These are phyloP conservation scores for Paradoxurus hermaphroditus DNA, from an alignment of 2,113 vertebrate species.

Conservation along the genomic window DNA sequence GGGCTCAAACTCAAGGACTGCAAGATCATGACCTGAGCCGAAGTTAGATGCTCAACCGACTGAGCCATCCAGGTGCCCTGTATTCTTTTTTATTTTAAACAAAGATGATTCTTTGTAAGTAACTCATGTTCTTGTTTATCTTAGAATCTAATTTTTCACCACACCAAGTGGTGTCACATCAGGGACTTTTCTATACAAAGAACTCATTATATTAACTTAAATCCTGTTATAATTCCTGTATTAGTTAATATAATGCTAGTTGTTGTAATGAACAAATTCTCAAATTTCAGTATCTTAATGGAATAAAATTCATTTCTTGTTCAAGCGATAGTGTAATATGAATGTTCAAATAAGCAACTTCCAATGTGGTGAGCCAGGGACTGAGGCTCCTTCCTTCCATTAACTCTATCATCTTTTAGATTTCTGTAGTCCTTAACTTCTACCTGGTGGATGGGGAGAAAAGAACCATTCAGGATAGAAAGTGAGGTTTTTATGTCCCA, in stretches of 20 bases:
- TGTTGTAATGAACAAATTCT: background rate
- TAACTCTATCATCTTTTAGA: background rate
- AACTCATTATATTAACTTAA: background rate
- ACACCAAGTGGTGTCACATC: background rate
- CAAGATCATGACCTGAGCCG: too few species aligned
- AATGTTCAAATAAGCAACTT: background rate
- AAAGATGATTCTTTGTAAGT: background rate
- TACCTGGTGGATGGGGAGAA: background rate
- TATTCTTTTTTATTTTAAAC: background rate
- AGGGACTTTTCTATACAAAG: background rate
- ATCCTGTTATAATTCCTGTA: background rate
- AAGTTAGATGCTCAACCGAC: too few species aligned
- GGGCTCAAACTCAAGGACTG: too few species aligned
- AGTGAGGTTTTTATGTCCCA: background rate
- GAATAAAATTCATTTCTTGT: background rate
- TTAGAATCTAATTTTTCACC: conserved; percentile 3
- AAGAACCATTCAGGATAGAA: background rate
- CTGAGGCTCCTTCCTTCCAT: background rate
- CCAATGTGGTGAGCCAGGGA: background rate
- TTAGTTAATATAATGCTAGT: background rate
- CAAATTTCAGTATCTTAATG: conserved; percentile 25
- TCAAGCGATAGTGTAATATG: background rate
- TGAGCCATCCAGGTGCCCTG: too few species aligned
- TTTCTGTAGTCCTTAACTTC: background rate
- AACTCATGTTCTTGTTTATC: background rate